Percentiles rank a stretch among this genome's conserved stretches.
These are phyloP conservation scores for Oscheius sp. DNA, from an alignment of 1,140 invertebrate species.

Conservation along the genomic window DNA sequence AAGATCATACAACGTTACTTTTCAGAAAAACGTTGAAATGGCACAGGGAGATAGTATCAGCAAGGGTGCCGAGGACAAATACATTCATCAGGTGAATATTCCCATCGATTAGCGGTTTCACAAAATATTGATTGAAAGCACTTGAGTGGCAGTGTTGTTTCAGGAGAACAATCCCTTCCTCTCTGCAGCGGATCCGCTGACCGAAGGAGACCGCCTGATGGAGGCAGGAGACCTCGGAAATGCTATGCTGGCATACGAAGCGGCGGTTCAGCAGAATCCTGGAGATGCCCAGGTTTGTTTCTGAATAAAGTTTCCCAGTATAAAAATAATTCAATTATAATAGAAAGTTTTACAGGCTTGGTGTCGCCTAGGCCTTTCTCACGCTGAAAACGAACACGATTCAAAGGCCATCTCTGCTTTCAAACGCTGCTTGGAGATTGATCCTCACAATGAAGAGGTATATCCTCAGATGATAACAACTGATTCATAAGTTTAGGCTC, in stretches of 20 bases:
- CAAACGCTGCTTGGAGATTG: conserved; percentile 77
- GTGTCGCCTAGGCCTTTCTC: conserved; percentile 72
- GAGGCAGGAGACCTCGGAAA: conserved; percentile 58
- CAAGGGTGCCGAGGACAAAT: neutral
- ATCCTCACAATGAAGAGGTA: conserved; percentile 73
- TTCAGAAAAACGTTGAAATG: neutral
- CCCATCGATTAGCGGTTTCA: too few relatives aligned
- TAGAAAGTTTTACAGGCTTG: conserved; percentile 62
- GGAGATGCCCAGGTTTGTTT: conserved; percentile 76
- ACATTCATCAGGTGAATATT: conserved; percentile 17
- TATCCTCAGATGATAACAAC: conserved; percentile 4
- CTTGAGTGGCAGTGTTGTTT: neutral
- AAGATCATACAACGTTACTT: too few relatives aligned
- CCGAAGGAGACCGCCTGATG: conserved; percentile 32
- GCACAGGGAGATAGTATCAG: conserved; percentile 12
- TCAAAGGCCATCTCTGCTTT: conserved; percentile 82
- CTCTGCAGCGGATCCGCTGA: neutral
- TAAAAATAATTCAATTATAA: neutral
- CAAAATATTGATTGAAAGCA: neutral
- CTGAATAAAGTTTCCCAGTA: too few relatives aligned
- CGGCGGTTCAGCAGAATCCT: conserved; percentile 81
- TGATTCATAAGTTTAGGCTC: conserved; percentile 64
- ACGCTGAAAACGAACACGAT: conserved; percentile 86
- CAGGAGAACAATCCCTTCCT: conserved; percentile 37
- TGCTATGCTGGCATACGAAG: conserved; percentile 93